Base-by-base conservation (phyloP, 2,888 invertebrate species). In the Tetrapedia diversipes region DNA sequence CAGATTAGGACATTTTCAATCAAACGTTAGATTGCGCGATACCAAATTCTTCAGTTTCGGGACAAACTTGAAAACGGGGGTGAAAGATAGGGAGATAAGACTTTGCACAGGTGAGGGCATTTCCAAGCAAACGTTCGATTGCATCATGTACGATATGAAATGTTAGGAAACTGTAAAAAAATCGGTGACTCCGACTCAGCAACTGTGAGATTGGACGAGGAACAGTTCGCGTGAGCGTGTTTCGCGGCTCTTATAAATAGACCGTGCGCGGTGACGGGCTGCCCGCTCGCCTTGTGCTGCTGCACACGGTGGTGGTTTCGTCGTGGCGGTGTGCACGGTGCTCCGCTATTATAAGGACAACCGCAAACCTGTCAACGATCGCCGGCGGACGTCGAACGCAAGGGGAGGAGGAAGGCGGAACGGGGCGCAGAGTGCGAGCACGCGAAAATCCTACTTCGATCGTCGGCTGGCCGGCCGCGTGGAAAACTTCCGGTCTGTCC, bases 321-420 rank as follows among this genome's bases (percentile, higher is more conserved):
- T 54, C 53, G 37, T 24, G 19, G 19, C 22, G 22, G 14, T 6
- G 68, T 43, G 59, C 41, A 32, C 14, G 34, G 47, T 64, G 72
- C 27, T 79, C 67, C 87, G 87, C 90, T 90, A 90, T 90, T 90
- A 90, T 88, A 90, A 89, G 83, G 88, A 89, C 88, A 88, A 90
- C 89, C 88, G 90, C 90, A 90, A 90, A 90, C 86, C 89, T 90
- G 90, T 90, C 90, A 89, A 84, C 90, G 86, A 87, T 82, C 80
- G 82, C 80, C 78, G 85, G 39, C 80, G 68, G 37, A 68, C 72
- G 63, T 51, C 64, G 32, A 61, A 59, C 54, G 27, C 16, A n/a
- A n/a, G n/a, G n/a, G 47, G 27, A 43, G 56, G 49, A 61, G 54
- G 64, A 39, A 11, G 39, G 34, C 27, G 47, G 29, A 11, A 14